Conservation (phyloP, 2,888 invertebrate species). For the Polyploca ridens region DNA sequence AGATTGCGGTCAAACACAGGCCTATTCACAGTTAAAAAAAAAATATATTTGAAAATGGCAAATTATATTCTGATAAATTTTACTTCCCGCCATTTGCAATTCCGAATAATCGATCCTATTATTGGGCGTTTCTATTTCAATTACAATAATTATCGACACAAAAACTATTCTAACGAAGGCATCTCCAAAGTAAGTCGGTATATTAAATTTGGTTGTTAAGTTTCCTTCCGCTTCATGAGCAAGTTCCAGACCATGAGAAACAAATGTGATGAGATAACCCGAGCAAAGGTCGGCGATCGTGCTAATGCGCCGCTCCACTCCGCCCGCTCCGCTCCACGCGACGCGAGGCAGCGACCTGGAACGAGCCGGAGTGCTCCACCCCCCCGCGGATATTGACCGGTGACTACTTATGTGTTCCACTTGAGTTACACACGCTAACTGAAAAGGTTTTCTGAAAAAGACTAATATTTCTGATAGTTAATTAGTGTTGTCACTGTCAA, state of each 20-base stretch:
- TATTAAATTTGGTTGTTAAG: too few species aligned
- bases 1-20: too few species aligned
- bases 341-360: background rate
- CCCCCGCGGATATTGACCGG: background rate
- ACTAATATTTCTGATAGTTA: too few species aligned
- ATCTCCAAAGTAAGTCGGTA: background rate
- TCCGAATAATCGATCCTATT: too few species aligned
- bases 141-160: too few species aligned
- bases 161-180: background rate
- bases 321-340: too few species aligned
- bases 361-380: background rate
- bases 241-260: background rate
- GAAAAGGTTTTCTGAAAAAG: background rate
- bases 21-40: too few species aligned
- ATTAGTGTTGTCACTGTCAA: too few species aligned
- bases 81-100: too few species aligned
- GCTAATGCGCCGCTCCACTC: background rate
- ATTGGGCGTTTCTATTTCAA: too few species aligned
- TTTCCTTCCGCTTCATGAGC: background rate
- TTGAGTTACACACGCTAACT: background rate
- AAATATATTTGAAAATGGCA: too few species aligned
- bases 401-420: background rate
- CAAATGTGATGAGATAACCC: background rate
- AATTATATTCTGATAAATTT: too few species aligned
- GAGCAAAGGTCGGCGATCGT: background rate